Conservation (phyloP, 2,113 vertebrate species). For the Lophius piscatorius region DNA sequence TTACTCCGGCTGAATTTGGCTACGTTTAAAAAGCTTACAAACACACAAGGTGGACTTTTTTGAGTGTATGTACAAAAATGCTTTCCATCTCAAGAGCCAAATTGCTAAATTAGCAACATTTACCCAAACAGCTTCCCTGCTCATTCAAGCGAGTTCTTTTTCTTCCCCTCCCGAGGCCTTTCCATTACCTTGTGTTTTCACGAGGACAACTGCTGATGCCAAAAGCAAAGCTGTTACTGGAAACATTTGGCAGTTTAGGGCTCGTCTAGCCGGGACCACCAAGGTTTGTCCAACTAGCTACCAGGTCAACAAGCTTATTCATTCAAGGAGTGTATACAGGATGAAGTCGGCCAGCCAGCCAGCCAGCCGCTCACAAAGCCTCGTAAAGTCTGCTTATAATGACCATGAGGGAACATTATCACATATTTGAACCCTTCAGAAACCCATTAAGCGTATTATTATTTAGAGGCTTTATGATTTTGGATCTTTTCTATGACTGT, state of each 20-base stretch:
- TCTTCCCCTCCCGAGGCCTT: conserved; percentile 13
- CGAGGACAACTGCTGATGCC: conserved; percentile 40
- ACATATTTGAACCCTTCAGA: conserved; percentile 28
- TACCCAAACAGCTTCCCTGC: conserved; percentile 23
- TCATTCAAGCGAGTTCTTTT: conserved; percentile 27
- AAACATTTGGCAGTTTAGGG: conserved; percentile 58
- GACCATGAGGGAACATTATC: conserved; percentile 28
- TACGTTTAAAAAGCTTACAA: no score
- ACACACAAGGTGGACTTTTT: no score
- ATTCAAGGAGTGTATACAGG: conserved; percentile 39
- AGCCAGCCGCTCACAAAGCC: conserved; percentile 24
- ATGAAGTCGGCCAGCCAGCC: conserved; percentile 26
- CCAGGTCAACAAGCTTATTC: conserved; percentile 65
- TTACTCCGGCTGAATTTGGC: no score
- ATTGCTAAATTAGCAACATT: conserved; percentile 10
- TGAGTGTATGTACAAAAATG: no score
- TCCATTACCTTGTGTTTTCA: conserved; percentile 53
- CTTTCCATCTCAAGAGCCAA: no score
- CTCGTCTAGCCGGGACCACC: conserved; percentile 65
- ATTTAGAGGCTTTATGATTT: no score
- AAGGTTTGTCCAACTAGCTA: conserved; percentile 41
- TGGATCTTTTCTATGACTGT: conserved; percentile 4
- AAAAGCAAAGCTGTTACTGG: conserved; percentile 65
- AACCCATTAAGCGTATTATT: conserved; percentile 39
- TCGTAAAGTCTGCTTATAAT: conserved; percentile 15